phyloP scores from a whole-genome alignment of 1,140 invertebrate genomes.

The Halictus rubicundus region DNA sequence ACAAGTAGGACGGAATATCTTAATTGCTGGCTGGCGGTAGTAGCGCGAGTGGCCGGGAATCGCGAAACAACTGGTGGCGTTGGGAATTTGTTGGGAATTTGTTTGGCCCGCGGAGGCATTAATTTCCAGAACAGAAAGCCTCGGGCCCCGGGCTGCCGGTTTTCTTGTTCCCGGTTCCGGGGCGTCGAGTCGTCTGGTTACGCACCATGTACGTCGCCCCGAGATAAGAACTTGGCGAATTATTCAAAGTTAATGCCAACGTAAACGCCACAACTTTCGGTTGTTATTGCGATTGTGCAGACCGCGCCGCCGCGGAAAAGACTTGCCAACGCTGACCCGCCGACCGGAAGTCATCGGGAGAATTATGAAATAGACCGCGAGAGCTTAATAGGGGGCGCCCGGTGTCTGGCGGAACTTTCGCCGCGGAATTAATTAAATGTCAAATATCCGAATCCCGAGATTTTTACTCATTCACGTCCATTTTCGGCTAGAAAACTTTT shows the following conservation, averaged over 20 bases:
- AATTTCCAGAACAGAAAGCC: slow-evolving; percentile 47
- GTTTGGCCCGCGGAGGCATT: slow-evolving; percentile 52
- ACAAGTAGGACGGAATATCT: slow-evolving; percentile 8
- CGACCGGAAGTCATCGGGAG: slow-evolving; percentile 27
- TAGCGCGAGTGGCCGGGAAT: not conserved
- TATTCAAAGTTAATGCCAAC: slow-evolving; percentile 65
- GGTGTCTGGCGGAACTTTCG: not conserved
- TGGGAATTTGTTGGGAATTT: slow-evolving; percentile 41
- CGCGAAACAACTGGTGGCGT: slow-evolving; percentile 14
- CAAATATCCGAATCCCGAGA: too few species aligned
- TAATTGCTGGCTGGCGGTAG: slow-evolving; percentile 43
- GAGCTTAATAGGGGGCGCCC: not conserved
- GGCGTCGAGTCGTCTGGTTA: slow-evolving; percentile 42
- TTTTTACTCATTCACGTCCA: too few species aligned
- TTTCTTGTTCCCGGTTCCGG: slow-evolving; percentile 41
- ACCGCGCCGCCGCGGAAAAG: not conserved
- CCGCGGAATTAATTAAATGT: not conserved
- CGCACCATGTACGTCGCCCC: slow-evolving; percentile 46
- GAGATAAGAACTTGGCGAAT: slow-evolving; percentile 66
- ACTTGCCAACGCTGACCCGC: too few species aligned
- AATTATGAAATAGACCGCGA: slow-evolving; percentile 27
- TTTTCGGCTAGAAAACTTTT: too few species aligned
- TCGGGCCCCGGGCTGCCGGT: not conserved
- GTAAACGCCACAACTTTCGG: slow-evolving; percentile 58
- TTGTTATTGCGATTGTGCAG: slow-evolving; percentile 45